Evolutionary conservation across 1,140 invertebrate species (phyloP).

Genomic region (Acromyrmex echinatior): DNA sequence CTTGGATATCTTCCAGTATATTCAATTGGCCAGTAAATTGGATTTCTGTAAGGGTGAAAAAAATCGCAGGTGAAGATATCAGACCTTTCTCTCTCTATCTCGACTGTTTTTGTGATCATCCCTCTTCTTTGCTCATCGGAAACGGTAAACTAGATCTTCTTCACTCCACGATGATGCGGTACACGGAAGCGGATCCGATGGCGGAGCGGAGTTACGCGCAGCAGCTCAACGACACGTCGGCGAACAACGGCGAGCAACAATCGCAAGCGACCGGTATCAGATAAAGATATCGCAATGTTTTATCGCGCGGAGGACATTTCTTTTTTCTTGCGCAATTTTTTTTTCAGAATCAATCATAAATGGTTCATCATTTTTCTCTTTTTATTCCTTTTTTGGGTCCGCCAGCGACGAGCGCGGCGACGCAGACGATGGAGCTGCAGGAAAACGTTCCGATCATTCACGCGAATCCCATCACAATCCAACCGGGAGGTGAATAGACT

Average conservation of each 20-base stretch:
- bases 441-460: slow-evolving; percentile 17
- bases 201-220: slow-evolving; percentile 1
- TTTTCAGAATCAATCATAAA: neutral
- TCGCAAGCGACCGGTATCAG: slow-evolving; percentile 36
- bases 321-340: neutral
- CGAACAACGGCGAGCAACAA: slow-evolving; percentile 17
- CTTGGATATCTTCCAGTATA: too few relatives aligned
- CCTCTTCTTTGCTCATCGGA: neutral
- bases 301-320: neutral
- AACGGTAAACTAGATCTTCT: neutral
- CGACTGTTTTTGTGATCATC: neutral
- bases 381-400: neutral
- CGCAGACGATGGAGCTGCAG: slow-evolving; percentile 52
- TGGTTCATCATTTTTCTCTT: neutral
- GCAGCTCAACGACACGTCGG: slow-evolving; percentile 15
- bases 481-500: slow-evolving; percentile 65
- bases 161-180: neutral
- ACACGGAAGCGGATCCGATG: slow-evolving; percentile 21
- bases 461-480: slow-evolving; percentile 63
- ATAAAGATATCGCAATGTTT: slow-evolving; percentile 31
- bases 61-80: neutral
- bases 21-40: too few relatives aligned
- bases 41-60: too few relatives aligned
- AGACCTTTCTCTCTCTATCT: neutral
- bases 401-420: neutral